Evolutionary conservation across 2,113 vertebrate genomes (phyloP).

Genomic region (Asarcornis scutulata): DNA sequence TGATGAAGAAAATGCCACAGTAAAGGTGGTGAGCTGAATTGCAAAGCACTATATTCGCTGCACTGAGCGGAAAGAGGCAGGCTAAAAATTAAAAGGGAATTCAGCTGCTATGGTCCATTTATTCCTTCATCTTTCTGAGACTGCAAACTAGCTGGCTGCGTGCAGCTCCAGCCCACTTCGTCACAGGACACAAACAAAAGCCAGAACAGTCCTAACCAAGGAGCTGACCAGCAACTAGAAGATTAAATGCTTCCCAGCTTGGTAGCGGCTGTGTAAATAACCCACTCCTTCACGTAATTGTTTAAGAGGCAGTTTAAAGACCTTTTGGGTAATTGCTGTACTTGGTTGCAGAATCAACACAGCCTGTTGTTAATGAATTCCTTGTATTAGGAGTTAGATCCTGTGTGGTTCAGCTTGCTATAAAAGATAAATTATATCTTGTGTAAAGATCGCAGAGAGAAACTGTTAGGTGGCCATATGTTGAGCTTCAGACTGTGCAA

Average conservation of each 20-base stretch:
- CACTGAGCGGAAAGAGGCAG: neutral
- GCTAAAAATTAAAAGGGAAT: neutral
- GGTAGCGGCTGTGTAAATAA: neutral
- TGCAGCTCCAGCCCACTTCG: neutral
- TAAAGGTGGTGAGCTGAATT: neutral
- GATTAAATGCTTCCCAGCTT: neutral
- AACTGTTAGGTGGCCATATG: neutral
- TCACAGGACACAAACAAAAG: neutral
- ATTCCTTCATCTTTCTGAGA: neutral
- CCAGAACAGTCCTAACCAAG: neutral
- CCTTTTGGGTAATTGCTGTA: neutral
- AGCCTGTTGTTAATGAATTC: slow-evolving; percentile 7
- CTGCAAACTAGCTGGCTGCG: neutral
- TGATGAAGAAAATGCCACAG: neutral
- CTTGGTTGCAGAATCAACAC: neutral
- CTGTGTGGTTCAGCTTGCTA: neutral
- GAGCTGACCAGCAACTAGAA: neutral
- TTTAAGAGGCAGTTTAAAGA: neutral
- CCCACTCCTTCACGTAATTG: neutral
- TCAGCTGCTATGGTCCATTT: slow-evolving; percentile 7
- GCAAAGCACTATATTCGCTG: neutral
- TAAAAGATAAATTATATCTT: neutral
- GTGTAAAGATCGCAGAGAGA: neutral
- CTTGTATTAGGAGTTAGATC: neutral
- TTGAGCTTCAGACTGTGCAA: neutral